These are phyloP conservation scores for Eubasilissa regina DNA, from an alignment of 1,140 invertebrate species.

Conservation along the genomic window DNA sequence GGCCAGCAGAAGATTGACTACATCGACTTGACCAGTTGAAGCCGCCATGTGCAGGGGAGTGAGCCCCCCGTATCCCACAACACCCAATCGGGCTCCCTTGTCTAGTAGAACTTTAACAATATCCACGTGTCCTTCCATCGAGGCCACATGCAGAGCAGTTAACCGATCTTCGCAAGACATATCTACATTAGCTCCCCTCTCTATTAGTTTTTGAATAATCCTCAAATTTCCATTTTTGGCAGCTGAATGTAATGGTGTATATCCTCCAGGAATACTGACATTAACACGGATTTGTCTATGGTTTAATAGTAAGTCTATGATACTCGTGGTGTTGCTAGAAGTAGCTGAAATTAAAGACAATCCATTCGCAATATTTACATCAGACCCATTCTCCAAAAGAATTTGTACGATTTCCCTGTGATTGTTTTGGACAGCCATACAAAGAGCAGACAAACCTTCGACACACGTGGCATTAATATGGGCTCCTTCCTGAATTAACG, in stretches of 20 bases:
- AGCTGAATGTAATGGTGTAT: not conserved
- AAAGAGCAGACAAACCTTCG: not conserved
- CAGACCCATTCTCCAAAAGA: too few species aligned
- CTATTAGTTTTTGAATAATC: not conserved
- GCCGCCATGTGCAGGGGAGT: constrained; percentile 1
- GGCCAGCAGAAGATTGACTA: not conserved
- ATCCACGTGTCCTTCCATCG: not conserved
- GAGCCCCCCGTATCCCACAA: not conserved
- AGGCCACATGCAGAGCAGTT: not conserved
- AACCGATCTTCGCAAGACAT: not conserved
- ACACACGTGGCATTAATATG: not conserved
- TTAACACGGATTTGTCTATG: not conserved
- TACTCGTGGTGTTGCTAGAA: not conserved
- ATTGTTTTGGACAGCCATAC: not conserved
- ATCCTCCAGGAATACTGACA: not conserved
- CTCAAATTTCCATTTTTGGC: not conserved
- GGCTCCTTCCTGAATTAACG: not conserved
- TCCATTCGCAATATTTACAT: too few species aligned
- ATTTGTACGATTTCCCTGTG: too few species aligned
- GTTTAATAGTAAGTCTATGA: not conserved
- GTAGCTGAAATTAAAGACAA: too few species aligned
- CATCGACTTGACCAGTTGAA: not conserved
- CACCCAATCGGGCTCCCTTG: not conserved
- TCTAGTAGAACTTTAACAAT: not conserved
- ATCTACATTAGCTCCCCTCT: not conserved